Base-by-base conservation (phyloP, 2,797 vertebrate genomes). In the Pantherophis alleghaniensis region DNA sequence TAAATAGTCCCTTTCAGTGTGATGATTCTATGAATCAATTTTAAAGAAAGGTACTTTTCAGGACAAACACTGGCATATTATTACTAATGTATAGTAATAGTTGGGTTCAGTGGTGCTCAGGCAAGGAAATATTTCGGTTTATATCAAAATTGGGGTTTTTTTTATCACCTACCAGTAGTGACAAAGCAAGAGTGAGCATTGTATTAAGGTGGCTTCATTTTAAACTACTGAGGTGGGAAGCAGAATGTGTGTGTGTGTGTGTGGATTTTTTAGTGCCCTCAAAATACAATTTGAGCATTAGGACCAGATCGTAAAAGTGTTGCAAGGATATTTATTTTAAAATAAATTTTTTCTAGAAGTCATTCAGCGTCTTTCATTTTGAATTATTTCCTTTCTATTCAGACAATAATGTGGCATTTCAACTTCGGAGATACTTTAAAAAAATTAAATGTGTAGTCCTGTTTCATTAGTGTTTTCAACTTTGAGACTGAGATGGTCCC, bases 261-360 rank as follows among this genome's bases (percentile, higher is more conserved):
- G 10, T 61, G 47, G 60, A 32, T 32, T 47, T 11, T 57, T 57
- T 88, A 92, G 24, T 56, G 24, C 2, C n/a, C 5, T 28, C 53
- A 37, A 56, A 37, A 42, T 20, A 37, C 7, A 7, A 11, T 79
- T 79, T 79, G 18, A 79, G 14, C 60, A 28, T 88, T 79, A 13
- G 56, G 22, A 42, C 20, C 14, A 47, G 66, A 37, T 10, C 61
- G 20, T 56, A 3, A 26, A 91, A 90, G 7, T 66, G 18, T 66
- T 87, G 79, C 86, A 20, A 92, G 83, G 63, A 55, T 66, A 22
- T 74, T 37, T 66, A 53, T 88, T 42, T 69, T 88, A 42, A 42
- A 92, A 92, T 92, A 92, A 92, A 88, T n/a, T 3, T n/a, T 1
- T 63, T 92, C 51, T 32, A 28, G 4, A 92, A 92, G 37, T 88